These are phyloP conservation scores for Actinopyga echinites DNA, from an alignment of 53 echinoderm and acorn worm genomes.

Conservation along the genomic window DNA sequence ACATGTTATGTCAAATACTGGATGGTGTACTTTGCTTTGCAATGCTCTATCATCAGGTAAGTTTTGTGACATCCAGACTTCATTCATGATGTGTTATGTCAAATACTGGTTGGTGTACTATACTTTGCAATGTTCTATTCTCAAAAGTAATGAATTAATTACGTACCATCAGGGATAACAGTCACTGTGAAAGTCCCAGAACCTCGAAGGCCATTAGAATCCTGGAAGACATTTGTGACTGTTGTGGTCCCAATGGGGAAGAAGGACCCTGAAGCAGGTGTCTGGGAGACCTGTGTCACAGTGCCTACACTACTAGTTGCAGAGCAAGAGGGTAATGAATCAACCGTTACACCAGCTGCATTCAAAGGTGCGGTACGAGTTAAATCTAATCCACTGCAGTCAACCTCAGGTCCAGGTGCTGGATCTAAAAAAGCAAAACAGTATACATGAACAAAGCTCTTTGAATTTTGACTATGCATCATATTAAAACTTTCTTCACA, in stretches of 20 bases:
- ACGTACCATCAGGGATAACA: background rate
- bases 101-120: no score
- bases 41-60: no score
- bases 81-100: no score
- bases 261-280: background rate
- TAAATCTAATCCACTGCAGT: slow-evolving; percentile 9
- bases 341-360: background rate
- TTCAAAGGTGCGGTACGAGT: background rate
- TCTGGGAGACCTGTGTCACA: background rate
- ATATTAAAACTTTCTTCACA: no score
- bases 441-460: no score
- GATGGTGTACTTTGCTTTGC: no score
- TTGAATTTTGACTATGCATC: no score
- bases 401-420: background rate
- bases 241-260: background rate
- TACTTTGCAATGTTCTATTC: no score
- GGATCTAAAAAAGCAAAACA: background rate
- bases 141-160: background rate
- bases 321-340: background rate
- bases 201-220: background rate
- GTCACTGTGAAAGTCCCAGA: background rate
- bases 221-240: background rate
- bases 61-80: no score
- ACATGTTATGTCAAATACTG: no score
- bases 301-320: background rate